Conservation (phyloP, 2,797 vertebrate species). For the Molothrus aeneus region DNA sequence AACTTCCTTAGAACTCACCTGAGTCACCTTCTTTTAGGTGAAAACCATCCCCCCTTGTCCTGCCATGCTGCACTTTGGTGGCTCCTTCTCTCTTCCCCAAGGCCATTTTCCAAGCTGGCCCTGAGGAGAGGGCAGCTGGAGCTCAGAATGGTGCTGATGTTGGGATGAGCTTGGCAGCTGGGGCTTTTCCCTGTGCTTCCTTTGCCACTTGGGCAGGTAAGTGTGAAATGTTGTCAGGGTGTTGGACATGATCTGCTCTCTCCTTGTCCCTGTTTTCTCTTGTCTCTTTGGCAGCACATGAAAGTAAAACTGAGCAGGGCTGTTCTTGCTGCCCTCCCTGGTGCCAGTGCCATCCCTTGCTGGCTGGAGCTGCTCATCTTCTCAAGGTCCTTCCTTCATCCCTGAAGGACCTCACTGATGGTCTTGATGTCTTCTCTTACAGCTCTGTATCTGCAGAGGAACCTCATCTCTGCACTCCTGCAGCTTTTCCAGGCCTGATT, state of each 20-base stretch:
- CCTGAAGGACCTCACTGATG: neutral
- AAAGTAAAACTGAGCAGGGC: neutral
- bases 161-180: neutral
- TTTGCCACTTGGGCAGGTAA: neutral
- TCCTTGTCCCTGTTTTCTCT: neutral
- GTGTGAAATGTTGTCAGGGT: neutral
- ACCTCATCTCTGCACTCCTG: neutral
- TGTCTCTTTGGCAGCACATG: neutral
- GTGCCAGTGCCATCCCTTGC: neutral
- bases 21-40: too few relatives aligned
- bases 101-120: neutral
- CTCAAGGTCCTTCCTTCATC: neutral
- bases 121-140: neutral
- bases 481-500: neutral
- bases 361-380: neutral
- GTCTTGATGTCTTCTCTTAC: neutral
- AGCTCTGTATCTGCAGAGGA: neutral
- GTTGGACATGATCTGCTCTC: neutral
- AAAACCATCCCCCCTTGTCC: neutral
- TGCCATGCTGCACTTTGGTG: neutral
- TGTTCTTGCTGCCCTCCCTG: neutral
- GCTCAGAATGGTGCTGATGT: fast-evolving
- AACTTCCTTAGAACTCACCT: neutral
- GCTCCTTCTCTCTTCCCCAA: neutral
- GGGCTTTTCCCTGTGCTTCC: neutral